phyloP scores from a whole-genome alignment of 2,888 invertebrate species.

The Drosophila neutralis region DNA sequence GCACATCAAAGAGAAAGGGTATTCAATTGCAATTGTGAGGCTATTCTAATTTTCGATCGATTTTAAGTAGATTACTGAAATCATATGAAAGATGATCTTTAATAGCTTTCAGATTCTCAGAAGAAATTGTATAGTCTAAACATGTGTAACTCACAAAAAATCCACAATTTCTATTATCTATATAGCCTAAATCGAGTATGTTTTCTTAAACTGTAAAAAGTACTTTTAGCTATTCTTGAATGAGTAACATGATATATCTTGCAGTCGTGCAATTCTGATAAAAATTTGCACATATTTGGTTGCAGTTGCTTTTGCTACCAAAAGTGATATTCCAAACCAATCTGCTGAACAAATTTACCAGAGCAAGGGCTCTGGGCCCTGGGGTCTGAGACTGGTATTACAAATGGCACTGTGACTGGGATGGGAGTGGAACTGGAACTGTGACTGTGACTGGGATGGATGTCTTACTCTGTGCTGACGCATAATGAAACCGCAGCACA shows the following conservation, averaged over 20 bases:
- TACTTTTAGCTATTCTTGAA: neutral
- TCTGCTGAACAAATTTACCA: constrained; percentile 54
- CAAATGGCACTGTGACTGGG: neutral
- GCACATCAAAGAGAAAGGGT: neutral
- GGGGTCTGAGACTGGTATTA: neutral
- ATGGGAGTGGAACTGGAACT: constrained; percentile 4
- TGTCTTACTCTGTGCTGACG: constrained; percentile 67
- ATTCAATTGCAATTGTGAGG: neutral
- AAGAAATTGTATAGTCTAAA: neutral
- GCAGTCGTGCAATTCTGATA: constrained; percentile 16
- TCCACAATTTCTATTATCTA: neutral
- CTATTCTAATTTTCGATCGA: neutral
- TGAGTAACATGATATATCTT: constrained; percentile 11
- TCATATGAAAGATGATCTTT: neutral
- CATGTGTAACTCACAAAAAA: neutral
- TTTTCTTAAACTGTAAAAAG: neutral
- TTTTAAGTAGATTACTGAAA: neutral
- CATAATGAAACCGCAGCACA: constrained; percentile 62
- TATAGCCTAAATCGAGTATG: neutral
- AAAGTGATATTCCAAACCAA: constrained; percentile 61
- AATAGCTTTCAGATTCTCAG: neutral
- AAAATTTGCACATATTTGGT: neutral
- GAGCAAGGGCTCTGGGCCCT: constrained; percentile 6
- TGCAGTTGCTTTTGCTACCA: constrained; percentile 26
- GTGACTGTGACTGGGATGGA: constrained; percentile 14